phyloP scores from a whole-genome alignment of 2,113 vertebrate species.

The Pipa parva region DNA sequence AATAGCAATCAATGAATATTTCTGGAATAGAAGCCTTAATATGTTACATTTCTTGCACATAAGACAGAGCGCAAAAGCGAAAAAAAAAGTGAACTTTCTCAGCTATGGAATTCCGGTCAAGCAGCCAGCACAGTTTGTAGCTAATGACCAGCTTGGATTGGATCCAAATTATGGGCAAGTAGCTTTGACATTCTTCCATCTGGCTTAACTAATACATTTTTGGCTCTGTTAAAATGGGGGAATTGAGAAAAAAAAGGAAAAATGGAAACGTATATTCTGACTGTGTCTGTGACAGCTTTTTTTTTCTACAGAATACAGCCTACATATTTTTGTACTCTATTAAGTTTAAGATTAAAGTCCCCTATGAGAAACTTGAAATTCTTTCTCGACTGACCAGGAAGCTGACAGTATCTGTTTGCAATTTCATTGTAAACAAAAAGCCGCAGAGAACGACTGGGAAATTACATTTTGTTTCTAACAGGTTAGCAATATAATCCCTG shows the following conservation, averaged over 20 bases:
- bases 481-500: conserved; percentile 74
- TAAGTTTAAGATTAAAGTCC: conserved; percentile 77
- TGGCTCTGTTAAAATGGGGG: conserved; percentile 36
- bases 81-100: conserved; percentile 33
- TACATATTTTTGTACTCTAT: conserved; percentile 67
- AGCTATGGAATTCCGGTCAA: conserved; percentile 47
- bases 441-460: conserved; percentile 74
- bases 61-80: conserved; percentile 29
- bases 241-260: conserved; percentile 43
- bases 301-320: conserved; percentile 55
- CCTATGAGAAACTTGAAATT: conserved; percentile 75
- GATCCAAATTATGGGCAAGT: conserved; percentile 43
- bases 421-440: conserved; percentile 77
- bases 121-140: conserved; percentile 42
- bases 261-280: conserved; percentile 42
- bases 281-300: background rate
- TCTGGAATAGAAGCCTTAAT: conserved; percentile 6
- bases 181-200: conserved; percentile 42
- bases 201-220: conserved; percentile 43
- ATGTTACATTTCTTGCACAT: conserved; percentile 39
- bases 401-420: conserved; percentile 78
- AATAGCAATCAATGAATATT: conserved; percentile 19
- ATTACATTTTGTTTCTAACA: conserved; percentile 78
- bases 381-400: conserved; percentile 76
- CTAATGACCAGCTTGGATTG: conserved; percentile 45